Evolutionary conservation across 2,888 invertebrate genomes (phyloP), one percentile per base, ranked within the genome.

Genomic region (Volucella bombylans): DNA sequence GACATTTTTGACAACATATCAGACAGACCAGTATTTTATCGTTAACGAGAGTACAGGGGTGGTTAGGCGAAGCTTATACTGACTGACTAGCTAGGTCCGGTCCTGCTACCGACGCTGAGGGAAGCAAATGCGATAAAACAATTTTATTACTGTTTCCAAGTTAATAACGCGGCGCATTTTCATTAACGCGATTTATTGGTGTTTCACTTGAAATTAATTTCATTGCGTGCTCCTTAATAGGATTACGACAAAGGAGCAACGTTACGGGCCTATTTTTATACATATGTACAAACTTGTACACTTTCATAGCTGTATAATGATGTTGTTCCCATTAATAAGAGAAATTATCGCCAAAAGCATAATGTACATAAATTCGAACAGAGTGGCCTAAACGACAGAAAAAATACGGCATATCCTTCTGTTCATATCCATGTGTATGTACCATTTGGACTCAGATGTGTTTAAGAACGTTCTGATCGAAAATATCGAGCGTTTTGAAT

Each of bases 151-250:
- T 69, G 74, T 81, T 74, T 81, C 80, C 74, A 69, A 69, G 69
- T 74, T 79, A 72, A 79, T 79, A 79, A 79, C 72, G 79, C 67
- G 79, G 65, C 72, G 72, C 72, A 72, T 65, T 79, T 72, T 74
- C 80, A 81, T 81, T 74, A 81, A 81, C 69, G 69, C 81, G 81
- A 81, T 81, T 81, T 81, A 74, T 81, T 81, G 74, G 81, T 68
- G 81, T 81, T 81, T 81, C 57, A 74, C 81, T 81, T 64, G 74
- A 69, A 81, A 81, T 81, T 81, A 81, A 69, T 81, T 81, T 81
- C 57, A 81, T 81, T 69, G 74, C 81, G 64, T 81, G 79, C 72
- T 52, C 23, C 69, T 72, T 72, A 72, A 79, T 72, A 65, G 59
- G 79, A 79, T 72, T 79, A 67, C 52, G 11, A 14, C 14, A 11